These are phyloP conservation scores for Onthophagus taurus DNA, from an alignment of 1,140 invertebrate species.

Conservation along the genomic window DNA sequence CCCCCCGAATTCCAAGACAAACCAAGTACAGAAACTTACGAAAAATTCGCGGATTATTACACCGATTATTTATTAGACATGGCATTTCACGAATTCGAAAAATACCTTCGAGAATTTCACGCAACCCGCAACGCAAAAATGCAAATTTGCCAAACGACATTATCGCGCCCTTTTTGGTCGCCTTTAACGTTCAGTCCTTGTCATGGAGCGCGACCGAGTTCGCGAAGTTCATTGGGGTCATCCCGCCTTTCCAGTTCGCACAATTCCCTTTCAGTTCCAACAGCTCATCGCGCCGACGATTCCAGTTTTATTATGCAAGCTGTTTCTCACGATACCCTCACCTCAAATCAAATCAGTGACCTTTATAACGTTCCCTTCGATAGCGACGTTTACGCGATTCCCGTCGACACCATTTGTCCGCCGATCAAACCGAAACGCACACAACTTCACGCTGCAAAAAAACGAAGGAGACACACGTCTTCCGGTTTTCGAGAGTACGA, in stretches of 20 bases:
- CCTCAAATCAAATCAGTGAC: conserved; percentile 62
- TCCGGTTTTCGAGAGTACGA: conserved; percentile 41
- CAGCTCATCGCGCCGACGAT: conserved; percentile 60
- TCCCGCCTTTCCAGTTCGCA: conserved; percentile 70
- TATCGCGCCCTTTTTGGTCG: conserved; percentile 47
- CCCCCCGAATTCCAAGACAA: conserved; percentile 69
- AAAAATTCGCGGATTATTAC: conserved; percentile 27
- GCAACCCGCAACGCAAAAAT: background rate
- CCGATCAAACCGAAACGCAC: conserved; percentile 47
- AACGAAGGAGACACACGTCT: conserved; percentile 48
- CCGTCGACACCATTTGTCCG: conserved; percentile 64
- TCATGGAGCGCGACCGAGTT: conserved; percentile 54
- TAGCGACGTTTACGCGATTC: conserved; percentile 76
- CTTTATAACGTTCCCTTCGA: conserved; percentile 79
- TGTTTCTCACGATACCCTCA: conserved; percentile 69
- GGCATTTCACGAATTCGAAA: conserved; percentile 14
- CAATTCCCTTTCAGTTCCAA: conserved; percentile 63
- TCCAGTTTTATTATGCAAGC: conserved; percentile 78
- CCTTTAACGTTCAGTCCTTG: conserved; percentile 52
- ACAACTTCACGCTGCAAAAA: conserved; percentile 40
- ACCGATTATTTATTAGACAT: conserved; percentile 7
- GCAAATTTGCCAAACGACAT: conserved; percentile 10
- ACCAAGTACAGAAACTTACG: conserved; percentile 20
- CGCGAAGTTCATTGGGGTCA: conserved; percentile 58
- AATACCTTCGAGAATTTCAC: background rate